Base-by-base conservation (phyloP, 2,888 invertebrate genomes). In the Dilophus febrilis region DNA sequence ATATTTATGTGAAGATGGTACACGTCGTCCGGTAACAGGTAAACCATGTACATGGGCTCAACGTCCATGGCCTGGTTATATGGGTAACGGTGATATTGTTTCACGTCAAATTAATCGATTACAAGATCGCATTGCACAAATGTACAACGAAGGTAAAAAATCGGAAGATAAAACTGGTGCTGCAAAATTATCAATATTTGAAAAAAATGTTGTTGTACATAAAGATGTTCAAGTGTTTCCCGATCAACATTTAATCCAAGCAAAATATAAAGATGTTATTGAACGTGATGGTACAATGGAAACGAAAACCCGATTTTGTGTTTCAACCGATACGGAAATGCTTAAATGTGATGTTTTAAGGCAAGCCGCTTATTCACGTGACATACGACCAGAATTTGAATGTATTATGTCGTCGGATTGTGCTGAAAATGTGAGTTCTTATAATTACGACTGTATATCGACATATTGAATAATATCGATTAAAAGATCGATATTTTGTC, bases 41-140 rank as follows among this genome's bases (percentile, higher is more conserved):
- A 70, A 72, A 32, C 65, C 74, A 2, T 87, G 86, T 53, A 72
- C 77, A 1, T 87, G 86, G 86, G 85, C 85, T 0, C 80, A 81
- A 1, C 68, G 85, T 42, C 86, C 86, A n/a, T 86, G 86, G 82
- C 82, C 76, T 53, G 81, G 81, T 11, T 70, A 79, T 49, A 64
- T 82, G 54, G 74, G 74, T 6, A 81, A 81, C 52, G 71, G 71
- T 11, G 74, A 72, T 42, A 64, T 72, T 1, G 56, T 68, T 3
- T 68, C 69, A 22, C 47, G 55, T 32, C 47, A 54, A n/a, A 44
- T 61, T 26, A 51, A 57, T 27, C 51, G 53, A 35, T 46, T 62
- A 35, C 62, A 62, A 46, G 42, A 48, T n/a, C 57, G 61, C 22
- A 45, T 62, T 13, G 55, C 57, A 40, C 53, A 52, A 19, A 62